phyloP scores from a whole-genome alignment of 2,888 invertebrate species.

The Luperina testacea region DNA sequence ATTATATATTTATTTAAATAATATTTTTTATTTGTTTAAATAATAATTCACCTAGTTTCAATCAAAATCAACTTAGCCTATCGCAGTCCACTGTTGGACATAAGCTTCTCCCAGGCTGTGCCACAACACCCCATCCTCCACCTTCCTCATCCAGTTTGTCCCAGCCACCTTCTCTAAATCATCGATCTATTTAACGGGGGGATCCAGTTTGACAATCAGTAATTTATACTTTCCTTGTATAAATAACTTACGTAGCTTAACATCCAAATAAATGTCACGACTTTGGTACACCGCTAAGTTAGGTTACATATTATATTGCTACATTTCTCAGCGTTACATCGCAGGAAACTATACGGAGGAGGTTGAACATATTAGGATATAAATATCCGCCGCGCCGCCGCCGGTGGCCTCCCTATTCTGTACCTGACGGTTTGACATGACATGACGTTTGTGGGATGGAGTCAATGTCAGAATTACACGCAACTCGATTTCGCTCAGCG shows the following conservation, averaged over 20 bases:
- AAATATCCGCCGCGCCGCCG: conserved; percentile 38
- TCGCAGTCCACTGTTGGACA: neutral
- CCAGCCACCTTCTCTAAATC: no score
- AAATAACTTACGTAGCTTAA: neutral
- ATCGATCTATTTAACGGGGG: no score
- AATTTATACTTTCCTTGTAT: neutral
- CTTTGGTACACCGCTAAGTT: neutral
- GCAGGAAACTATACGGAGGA: conserved; percentile 12
- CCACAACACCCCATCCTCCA: neutral
- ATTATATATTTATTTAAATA: no score
- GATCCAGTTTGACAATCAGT: neutral
- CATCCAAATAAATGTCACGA: neutral
- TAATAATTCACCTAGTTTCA: neutral
- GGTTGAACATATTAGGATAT: conserved; percentile 51
- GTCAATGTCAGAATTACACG: conserved; percentile 79
- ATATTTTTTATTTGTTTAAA: no score
- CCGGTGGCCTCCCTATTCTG: conserved; percentile 60
- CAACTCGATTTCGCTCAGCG: conserved; percentile 72
- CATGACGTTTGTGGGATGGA: conserved; percentile 75
- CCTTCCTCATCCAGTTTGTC: neutral
- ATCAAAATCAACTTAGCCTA: neutral
- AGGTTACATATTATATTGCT: neutral
- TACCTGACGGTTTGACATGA: conserved; percentile 79
- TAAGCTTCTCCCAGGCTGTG: neutral
- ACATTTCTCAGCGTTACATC: neutral